These are phyloP conservation scores for Colius striatus DNA, from an alignment of 2,113 vertebrate genomes.

Conservation along the genomic window DNA sequence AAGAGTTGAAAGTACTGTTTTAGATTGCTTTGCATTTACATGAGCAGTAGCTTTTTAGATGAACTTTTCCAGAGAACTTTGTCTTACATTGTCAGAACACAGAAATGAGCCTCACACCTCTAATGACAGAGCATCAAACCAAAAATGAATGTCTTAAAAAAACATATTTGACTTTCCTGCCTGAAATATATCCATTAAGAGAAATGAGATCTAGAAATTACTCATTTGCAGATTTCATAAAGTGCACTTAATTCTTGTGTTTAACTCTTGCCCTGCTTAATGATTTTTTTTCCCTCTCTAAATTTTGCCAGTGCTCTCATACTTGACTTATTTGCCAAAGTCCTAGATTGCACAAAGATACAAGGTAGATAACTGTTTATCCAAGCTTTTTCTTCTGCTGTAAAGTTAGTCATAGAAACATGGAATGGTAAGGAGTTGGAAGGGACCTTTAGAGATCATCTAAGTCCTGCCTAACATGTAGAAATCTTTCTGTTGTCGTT, in stretches of 20 bases:
- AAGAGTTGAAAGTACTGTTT: neutral
- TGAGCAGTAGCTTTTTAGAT: neutral
- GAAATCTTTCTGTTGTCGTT: neutral
- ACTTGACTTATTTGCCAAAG: neutral
- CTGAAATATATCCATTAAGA: neutral
- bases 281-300: neutral
- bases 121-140: neutral
- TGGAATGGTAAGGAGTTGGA: too few relatives aligned
- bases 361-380: neutral
- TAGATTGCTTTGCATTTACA: slow-evolving; percentile 10
- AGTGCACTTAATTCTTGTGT: neutral
- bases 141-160: neutral
- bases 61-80: neutral
- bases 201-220: neutral
- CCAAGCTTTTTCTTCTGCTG: neutral
- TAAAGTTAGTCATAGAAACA: neutral
- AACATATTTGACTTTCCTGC: neutral
- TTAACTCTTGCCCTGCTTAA: neutral
- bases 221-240: neutral
- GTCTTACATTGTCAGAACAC: neutral
- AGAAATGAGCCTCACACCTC: neutral
- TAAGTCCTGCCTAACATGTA: neutral
- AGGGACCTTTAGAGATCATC: too few relatives aligned
- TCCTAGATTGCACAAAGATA: neutral
- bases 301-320: neutral